These are phyloP conservation scores for Opisthocomus hoazin DNA, from an alignment of 2,113 vertebrate species.

Conservation along the genomic window DNA sequence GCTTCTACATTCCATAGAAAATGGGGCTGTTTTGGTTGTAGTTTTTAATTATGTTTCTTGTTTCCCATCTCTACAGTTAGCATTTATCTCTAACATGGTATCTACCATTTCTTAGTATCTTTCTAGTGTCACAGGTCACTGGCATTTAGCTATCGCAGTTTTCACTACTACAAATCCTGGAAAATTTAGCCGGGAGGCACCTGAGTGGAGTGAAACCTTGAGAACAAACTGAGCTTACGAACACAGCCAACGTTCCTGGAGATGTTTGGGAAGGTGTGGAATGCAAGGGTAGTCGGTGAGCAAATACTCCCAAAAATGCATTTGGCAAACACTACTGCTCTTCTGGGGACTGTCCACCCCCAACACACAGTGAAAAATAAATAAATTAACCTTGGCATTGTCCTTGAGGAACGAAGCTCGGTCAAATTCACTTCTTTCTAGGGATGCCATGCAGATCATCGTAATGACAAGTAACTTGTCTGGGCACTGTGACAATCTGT, in stretches of 20 bases:
- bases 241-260: neutral
- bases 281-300: neutral
- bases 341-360: constrained; percentile 61
- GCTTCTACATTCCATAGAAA: neutral
- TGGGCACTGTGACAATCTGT: constrained; percentile 68
- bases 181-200: neutral
- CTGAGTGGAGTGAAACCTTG: neutral
- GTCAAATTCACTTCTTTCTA: constrained; percentile 64
- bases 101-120: neutral
- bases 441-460: constrained; percentile 56
- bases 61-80: neutral
- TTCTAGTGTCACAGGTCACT: neutral
- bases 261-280: neutral
- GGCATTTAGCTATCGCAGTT: neutral
- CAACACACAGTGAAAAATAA: constrained; percentile 49
- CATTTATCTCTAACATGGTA: neutral
- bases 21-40: rapidly evolving
- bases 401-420: constrained; percentile 64
- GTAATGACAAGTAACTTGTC: constrained; percentile 64
- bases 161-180: neutral
- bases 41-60: neutral
- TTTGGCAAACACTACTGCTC: constrained; percentile 38
- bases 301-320: neutral
- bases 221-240: neutral
- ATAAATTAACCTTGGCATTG: constrained; percentile 69